Conservation (phyloP, 1,140 invertebrate genomes). For the Ooceraea biroi region DNA sequence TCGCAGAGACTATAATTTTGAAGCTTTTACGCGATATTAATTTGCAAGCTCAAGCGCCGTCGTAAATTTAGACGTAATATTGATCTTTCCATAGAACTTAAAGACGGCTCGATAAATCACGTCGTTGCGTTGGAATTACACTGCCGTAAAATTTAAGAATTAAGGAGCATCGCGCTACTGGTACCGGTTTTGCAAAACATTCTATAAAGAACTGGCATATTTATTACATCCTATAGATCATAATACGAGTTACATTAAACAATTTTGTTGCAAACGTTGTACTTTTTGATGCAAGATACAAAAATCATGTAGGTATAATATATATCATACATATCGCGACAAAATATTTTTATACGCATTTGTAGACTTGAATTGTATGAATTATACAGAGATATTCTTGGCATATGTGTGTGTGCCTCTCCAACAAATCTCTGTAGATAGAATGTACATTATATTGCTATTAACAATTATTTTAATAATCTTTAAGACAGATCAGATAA, state of each 20-base stretch:
- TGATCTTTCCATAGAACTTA: slow-evolving; percentile 46
- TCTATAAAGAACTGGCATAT: neutral
- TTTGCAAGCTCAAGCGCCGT: slow-evolving; percentile 45
- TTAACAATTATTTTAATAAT: neutral
- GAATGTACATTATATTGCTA: neutral
- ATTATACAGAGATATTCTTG: neutral
- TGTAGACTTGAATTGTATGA: neutral
- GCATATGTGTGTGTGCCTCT: too few relatives aligned
- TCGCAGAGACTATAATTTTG: slow-evolving; percentile 42
- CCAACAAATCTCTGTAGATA: neutral
- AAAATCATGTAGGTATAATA: too few relatives aligned
- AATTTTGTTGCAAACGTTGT: too few relatives aligned
- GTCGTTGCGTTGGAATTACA: slow-evolving; percentile 32
- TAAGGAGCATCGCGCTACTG: neutral
- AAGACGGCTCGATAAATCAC: slow-evolving; percentile 45
- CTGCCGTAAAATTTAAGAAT: slow-evolving; percentile 32
- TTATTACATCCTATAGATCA: neutral
- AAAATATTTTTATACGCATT: too few relatives aligned
- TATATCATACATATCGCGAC: too few relatives aligned
- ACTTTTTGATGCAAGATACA: too few relatives aligned
- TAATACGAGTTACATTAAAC: neutral
- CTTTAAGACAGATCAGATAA: neutral
- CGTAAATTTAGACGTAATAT: slow-evolving; percentile 58
- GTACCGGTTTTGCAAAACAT: neutral
- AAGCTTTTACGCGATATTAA: slow-evolving; percentile 53